Percentiles rank a stretch among this genome's conserved stretches.
Evolutionary conservation across 1,140 invertebrate genomes (phyloP).

Genomic region (Bombus confusus): DNA sequence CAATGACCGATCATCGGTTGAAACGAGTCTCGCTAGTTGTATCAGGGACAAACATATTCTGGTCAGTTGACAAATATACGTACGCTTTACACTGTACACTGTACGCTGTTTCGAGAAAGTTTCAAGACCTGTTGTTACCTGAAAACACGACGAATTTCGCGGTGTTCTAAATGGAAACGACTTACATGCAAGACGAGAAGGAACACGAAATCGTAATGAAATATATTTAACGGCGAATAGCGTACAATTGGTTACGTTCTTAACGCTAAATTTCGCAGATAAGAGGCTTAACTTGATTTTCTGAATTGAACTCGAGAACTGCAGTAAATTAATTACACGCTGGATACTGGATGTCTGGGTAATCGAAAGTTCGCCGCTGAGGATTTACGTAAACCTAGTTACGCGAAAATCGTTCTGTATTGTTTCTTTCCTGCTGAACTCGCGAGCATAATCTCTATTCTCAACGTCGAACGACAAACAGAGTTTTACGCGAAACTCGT

Average conservation of each 20-base stretch:
- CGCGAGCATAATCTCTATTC: background rate
- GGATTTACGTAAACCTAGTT: slow-evolving; percentile 24
- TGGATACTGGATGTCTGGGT: background rate
- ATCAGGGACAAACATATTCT: background rate
- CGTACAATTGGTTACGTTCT: background rate
- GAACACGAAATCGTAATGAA: background rate
- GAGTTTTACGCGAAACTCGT: background rate
- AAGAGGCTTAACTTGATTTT: background rate
- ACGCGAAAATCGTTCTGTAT: slow-evolving; percentile 18
- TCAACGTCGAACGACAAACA: background rate
- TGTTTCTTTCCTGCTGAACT: background rate
- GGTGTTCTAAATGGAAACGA: no score
- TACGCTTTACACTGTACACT: no score
- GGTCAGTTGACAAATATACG: background rate
- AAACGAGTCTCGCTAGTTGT: background rate
- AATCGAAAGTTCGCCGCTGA: slow-evolving; percentile 16
- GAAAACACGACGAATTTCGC: background rate
- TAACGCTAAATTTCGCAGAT: background rate
- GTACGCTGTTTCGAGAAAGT: background rate
- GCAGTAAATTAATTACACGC: slow-evolving; percentile 24
- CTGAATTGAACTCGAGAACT: background rate
- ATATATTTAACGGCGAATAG: background rate
- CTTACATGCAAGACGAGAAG: background rate
- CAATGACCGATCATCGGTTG: background rate
- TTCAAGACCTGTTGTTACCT: background rate